Base-by-base conservation (phyloP, 2,888 invertebrate species). In the Arge pagana region DNA sequence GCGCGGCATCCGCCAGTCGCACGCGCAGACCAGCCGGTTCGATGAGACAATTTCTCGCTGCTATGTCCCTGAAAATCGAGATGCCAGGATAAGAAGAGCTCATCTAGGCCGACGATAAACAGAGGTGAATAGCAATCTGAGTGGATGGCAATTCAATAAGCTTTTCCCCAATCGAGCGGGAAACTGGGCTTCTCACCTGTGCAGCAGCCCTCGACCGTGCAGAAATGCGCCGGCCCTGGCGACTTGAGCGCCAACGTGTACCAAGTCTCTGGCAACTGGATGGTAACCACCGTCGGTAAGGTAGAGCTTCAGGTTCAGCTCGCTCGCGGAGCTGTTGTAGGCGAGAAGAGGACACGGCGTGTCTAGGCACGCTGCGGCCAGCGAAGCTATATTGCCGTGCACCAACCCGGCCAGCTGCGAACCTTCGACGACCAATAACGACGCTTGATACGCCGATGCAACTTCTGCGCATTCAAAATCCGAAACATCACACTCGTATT, bases 201-300 rank as follows among this genome's bases (percentile, higher is more conserved):
- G 96, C 56, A 95, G 84, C 52, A 96, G 83, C 53, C 90, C 85
- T 68, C 91, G 90, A 50, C 89, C 88, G 72, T 96, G 96, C 61
- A 96, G 82, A 77, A 90, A 95, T 55, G 91, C 88, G 54, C 94
- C 81, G 13, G 93, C 96, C 65, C 90, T 84, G 40, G 92, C 87
- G 58, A 92, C 84, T 76, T 96, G 95, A 10, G 90, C 90, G 1
- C 90, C 90, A 78, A 93, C 83, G 61, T 89, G 85, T 6, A 93
- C 92, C 55, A 93, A 81, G 68, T 94, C 93, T 60, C 91, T 85
- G 4, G 93, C 91, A 67, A 67, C 79, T 62, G 75, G 75, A 63
- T 76, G 75, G 57, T 75, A 68, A 58, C 64, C 66, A n/a, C 75
- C 75, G 62, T 71, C 72, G 68, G 75, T 76, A 67, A 76, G 72